Evolutionary conservation across 2,113 vertebrate genomes (phyloP).

Genomic region (Paralichthys olivaceus): DNA sequence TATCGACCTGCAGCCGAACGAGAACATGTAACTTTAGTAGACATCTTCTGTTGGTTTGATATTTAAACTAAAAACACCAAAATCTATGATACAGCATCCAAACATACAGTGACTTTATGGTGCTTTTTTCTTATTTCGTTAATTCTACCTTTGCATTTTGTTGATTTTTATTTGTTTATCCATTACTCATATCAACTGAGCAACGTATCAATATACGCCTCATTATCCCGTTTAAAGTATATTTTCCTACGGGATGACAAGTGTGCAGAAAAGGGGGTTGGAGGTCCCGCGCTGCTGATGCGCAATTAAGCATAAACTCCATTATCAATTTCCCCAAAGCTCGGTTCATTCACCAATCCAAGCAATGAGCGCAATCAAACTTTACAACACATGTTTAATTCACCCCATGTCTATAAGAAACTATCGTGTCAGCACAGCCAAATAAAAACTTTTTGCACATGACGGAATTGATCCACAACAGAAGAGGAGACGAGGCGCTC

Average conservation of each 20-base stretch:
- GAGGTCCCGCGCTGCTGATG: neutral
- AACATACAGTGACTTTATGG: neutral
- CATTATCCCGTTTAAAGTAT: neutral
- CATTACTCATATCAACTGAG: neutral
- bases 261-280: neutral
- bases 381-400: constrained; percentile 14
- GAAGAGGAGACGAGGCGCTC: neutral
- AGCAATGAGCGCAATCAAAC: constrained; percentile 21
- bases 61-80: neutral
- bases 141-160: neutral
- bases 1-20: neutral
- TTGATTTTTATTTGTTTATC: neutral
- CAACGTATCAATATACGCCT: neutral
- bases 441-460: constrained; percentile 43
- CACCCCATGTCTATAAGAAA: neutral
- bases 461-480: neutral
- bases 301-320: constrained; percentile 34
- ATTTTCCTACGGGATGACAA: neutral
- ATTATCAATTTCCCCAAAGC: neutral
- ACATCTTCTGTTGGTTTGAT: neutral
- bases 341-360: neutral
- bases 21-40: neutral
- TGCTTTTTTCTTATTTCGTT: neutral
- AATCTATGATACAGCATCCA: neutral
- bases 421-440: neutral